These are phyloP conservation scores for Caracal caracal DNA, from an alignment of 2,113 vertebrate genomes.

Conservation along the genomic window DNA sequence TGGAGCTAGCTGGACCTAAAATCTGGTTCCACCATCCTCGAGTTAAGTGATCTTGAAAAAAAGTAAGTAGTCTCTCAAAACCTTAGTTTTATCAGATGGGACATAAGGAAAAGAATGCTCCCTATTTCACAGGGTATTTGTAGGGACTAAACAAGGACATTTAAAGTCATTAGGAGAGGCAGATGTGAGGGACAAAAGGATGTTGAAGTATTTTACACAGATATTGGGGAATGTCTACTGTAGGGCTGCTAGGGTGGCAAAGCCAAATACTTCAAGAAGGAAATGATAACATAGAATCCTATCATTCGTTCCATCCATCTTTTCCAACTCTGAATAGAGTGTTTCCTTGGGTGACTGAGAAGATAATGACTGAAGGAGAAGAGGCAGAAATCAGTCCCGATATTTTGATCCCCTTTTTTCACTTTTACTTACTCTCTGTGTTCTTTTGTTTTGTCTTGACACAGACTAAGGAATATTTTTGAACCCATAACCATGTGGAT, in stretches of 20 bases:
- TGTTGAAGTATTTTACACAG: neutral
- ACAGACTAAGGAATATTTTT: neutral
- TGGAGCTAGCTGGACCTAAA: neutral
- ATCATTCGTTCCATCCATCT: neutral
- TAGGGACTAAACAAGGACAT: neutral
- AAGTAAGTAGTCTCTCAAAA: neutral
- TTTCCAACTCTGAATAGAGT: neutral
- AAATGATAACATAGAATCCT: neutral
- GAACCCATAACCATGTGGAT: neutral
- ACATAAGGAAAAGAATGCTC: constrained; percentile 3
- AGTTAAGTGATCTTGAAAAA: neutral
- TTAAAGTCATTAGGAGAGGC: neutral
- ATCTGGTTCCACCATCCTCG: neutral
- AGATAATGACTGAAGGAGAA: neutral
- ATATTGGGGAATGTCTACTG: neutral
- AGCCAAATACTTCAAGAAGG: neutral
- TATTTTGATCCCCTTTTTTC: neutral
- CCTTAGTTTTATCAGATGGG: neutral
- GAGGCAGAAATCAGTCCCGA: neutral
- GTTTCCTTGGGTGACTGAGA: neutral
- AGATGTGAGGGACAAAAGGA: neutral
- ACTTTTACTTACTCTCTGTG: neutral
- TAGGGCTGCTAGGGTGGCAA: neutral
- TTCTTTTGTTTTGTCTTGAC: constrained; percentile 29
- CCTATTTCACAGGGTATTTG: neutral